These are phyloP conservation scores for Drosophila cognata DNA, from an alignment of 2,888 invertebrate genomes.

Conservation along the genomic window DNA sequence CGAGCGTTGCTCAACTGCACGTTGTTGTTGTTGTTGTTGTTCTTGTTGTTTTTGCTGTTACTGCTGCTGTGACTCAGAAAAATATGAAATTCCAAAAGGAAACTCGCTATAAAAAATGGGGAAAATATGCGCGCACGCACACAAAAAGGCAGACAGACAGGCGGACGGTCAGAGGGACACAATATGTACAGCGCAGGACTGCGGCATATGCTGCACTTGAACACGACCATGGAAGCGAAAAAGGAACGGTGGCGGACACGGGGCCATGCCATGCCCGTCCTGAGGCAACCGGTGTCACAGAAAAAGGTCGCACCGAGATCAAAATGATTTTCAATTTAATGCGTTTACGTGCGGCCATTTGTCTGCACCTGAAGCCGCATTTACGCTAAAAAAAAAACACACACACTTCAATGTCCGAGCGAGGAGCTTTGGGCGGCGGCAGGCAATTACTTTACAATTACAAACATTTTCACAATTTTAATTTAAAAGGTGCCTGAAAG, in stretches of 20 bases:
- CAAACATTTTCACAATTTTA: slow-evolving; percentile 29
- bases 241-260: slow-evolving; percentile 6
- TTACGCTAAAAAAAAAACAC: slow-evolving; percentile 18
- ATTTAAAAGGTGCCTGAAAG: slow-evolving; percentile 50
- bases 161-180: not conserved
- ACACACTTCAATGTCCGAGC: slow-evolving; percentile 4
- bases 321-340: slow-evolving; percentile 83
- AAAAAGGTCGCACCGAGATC: slow-evolving; percentile 69
- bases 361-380: slow-evolving; percentile 59
- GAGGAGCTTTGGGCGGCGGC: slow-evolving; percentile 3
- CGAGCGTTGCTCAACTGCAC: slow-evolving; percentile 53
- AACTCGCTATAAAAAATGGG: slow-evolving; percentile 59
- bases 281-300: slow-evolving; percentile 38
- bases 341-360: slow-evolving; percentile 79
- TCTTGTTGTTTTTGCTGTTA: slow-evolving; percentile 16
- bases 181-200: slow-evolving; percentile 20
- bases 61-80: slow-evolving; percentile 54
- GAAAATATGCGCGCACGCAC: slow-evolving; percentile 72
- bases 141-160: slow-evolving; percentile 18
- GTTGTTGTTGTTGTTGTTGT: slow-evolving; percentile 27
- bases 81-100: slow-evolving; percentile 73
- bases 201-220: slow-evolving; percentile 71
- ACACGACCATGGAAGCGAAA: slow-evolving; percentile 19
- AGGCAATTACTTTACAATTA: slow-evolving; percentile 77
- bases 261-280: slow-evolving; percentile 16